Evolutionary conservation across 2,797 vertebrate species (phyloP), one percentile per base, ranked within the genome.

Genomic region (Tangara arthus): DNA sequence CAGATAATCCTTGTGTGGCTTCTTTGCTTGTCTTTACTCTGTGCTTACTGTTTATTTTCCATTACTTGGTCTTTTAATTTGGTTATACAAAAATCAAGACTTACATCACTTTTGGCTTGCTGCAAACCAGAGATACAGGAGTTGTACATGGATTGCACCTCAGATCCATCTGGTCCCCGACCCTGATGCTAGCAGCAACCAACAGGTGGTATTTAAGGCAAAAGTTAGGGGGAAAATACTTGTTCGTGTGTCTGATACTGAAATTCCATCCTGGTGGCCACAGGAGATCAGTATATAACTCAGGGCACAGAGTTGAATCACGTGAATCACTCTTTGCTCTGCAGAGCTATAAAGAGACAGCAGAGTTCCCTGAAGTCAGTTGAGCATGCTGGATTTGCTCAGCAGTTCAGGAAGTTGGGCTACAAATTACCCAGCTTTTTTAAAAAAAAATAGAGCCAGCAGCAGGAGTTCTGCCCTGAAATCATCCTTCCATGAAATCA

Each of bases 201-300:
- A 50, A 53, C 71, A 75, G 39, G 57, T 90, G 70, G 26, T 85
- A 70, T 89, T 80, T 73, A 68, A 90, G 41, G 82, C 44, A 87
- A 39, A 89, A 77, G 50, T 44, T 76, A 30, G 18, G 37, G 42
- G 19, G 19, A 80, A 61, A 83, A 37, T 55, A n/a, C 5, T 55
- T 39, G 23, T 87, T 88, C 2, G 6, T 76, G 50, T 79, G 77
- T 70, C 61, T 60, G 76, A 93, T 70, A 75, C 44, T 78, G 89
- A 89, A 92, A 96, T 92, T 93, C 72, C 72, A 81, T 81, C 76
- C 84, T 61, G 65, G 23, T 52, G 80, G 89, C 59, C 72, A 46
- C 73, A 60, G 59, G 79, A 92, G 91, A 93, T 73, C 85, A 49
- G 41, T 92, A 57, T 59, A 24, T 86, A 82, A 90, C 41, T 87